These are phyloP conservation scores for Tortricodes alternella DNA, from an alignment of 2,888 invertebrate species.

Conservation along the genomic window DNA sequence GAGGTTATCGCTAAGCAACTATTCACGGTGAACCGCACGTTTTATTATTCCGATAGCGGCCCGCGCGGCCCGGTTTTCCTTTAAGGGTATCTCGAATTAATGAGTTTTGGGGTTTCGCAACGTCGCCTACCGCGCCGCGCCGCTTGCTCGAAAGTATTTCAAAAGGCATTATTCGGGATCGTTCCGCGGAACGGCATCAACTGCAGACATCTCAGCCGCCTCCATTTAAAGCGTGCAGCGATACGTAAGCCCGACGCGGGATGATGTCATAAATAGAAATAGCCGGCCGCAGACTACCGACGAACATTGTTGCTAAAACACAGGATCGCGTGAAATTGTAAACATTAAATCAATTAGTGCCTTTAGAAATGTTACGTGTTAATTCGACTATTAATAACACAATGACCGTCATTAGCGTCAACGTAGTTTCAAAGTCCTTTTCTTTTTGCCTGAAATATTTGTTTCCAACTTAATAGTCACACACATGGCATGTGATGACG, in stretches of 20 bases:
- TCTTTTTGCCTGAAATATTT: neutral
- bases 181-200: slow-evolving; percentile 78
- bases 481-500: slow-evolving; percentile 22
- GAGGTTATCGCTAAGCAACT: slow-evolving; percentile 14
- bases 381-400: slow-evolving; percentile 12
- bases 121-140: slow-evolving; percentile 52
- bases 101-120: slow-evolving; percentile 72
- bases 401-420: neutral
- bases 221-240: slow-evolving; percentile 84
- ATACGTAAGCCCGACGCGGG: slow-evolving; percentile 80
- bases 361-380: slow-evolving; percentile 35
- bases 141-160: slow-evolving; percentile 63
- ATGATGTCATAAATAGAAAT: slow-evolving; percentile 85
- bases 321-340: slow-evolving; percentile 57
- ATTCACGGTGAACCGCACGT: slow-evolving; percentile 35
- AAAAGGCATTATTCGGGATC: slow-evolving; percentile 78
- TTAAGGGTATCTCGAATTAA: slow-evolving; percentile 79
- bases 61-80: slow-evolving; percentile 64
- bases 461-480: neutral
- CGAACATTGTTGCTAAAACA: slow-evolving; percentile 67
- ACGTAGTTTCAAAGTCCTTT: neutral
- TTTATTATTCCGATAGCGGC: slow-evolving; percentile 64
- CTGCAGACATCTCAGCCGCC: slow-evolving; percentile 78
- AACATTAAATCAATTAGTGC: slow-evolving; percentile 39
- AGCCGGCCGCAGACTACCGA: slow-evolving; percentile 69